These are phyloP conservation scores for Acleris laterana DNA, from an alignment of 2,888 invertebrate species.

Conservation along the genomic window DNA sequence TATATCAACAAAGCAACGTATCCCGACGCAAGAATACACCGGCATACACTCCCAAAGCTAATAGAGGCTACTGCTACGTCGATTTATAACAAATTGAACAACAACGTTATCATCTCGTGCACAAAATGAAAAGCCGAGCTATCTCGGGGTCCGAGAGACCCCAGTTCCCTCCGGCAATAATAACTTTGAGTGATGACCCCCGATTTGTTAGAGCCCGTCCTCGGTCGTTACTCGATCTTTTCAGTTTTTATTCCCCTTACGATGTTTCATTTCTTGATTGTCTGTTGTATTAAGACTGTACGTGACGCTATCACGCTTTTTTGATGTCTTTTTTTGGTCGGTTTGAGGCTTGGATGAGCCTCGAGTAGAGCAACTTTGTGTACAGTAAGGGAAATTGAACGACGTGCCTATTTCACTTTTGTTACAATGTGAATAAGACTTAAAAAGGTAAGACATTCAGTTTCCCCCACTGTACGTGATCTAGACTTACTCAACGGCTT, in stretches of 20 bases:
- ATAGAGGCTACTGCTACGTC: constrained; percentile 45
- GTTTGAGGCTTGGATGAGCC: neutral
- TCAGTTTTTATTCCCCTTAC: constrained; percentile 80
- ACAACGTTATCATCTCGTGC: constrained; percentile 58
- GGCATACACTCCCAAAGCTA: constrained; percentile 26
- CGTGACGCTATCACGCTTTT: constrained; percentile 63
- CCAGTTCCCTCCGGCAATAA: constrained; percentile 66
- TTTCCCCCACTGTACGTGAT: too few relatives aligned
- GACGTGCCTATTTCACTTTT: too few relatives aligned
- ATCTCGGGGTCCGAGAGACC: constrained; percentile 57
- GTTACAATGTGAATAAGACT: too few relatives aligned
- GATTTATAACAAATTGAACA: constrained; percentile 76
- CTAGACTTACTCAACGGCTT: too few relatives aligned
- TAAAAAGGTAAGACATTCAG: too few relatives aligned
- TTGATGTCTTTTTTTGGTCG: constrained; percentile 41
- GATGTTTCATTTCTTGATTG: constrained; percentile 82
- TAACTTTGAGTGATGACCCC: constrained; percentile 79
- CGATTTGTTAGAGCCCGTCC: constrained; percentile 78
- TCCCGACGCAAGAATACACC: neutral
- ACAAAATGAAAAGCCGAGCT: constrained; percentile 75
- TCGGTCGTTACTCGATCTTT: constrained; percentile 75
- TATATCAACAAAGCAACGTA: neutral
- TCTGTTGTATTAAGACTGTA: constrained; percentile 65
- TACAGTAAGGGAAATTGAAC: too few relatives aligned
- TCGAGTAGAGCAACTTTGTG: neutral